Base-by-base conservation (phyloP, 1,140 invertebrate species). In the Pectinophora gossypiella region DNA sequence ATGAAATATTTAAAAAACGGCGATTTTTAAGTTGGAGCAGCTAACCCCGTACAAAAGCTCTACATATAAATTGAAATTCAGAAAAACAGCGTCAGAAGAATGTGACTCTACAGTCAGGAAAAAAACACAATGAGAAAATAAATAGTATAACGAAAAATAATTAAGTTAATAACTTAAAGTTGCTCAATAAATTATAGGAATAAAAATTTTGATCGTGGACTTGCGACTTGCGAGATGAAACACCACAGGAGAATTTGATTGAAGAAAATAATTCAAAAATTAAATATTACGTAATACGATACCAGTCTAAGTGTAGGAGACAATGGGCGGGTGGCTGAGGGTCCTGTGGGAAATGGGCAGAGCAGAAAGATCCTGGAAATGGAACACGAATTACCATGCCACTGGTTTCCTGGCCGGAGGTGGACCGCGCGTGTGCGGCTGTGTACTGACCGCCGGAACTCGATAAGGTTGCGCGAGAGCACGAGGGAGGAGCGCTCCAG, bases 351-450 rank as follows among this genome's bases (percentile, higher is more conserved):
- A 67, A 51, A 59, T 48, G 27, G 52, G 43, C 40, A 51, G 56
- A 57, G 44, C 35, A 53, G 48, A 54, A 53, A 58, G 64, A 71
- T 76, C 64, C 68, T 62, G 60, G 51, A 54, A 55, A 68, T 58
- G 65, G 60, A 73, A 61, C 78, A 81, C 76, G 64, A 73, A 69
- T 79, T 81, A 85, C 79, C 82, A 85, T 85, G 72, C 76, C 80
- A 85, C 73, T 69, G 71, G 76, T 70, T 56, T 71, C 65, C 55
- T 68, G 51, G 57, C 45, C 61, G 54, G 58, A 55, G 64, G 58
- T 59, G 40, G 56, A 54, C 51, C 46, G 49, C 42, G 57, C 42
- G 54, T 18, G 40, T 20, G 51, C 52, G 54, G 2, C 2, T 1
- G 49, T 51, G 18, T 9, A 6, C 38, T 13, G 13, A 40, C 15